Percentiles rank a stretch among this genome's conserved stretches.
phyloP scores from a whole-genome alignment of 2,888 invertebrate genomes.

The Agriopis marginaria region DNA sequence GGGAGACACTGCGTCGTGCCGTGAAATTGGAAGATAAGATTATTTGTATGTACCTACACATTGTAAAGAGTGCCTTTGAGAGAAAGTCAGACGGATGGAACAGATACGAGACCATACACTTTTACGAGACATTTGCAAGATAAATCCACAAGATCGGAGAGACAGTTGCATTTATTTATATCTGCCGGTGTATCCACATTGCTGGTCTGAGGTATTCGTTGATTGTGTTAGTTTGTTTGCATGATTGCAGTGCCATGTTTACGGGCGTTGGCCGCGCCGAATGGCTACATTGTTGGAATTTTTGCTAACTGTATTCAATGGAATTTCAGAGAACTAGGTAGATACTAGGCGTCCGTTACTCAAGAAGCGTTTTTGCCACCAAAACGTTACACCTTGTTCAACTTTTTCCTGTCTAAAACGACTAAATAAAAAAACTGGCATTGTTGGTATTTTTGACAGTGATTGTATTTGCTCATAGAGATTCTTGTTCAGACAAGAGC shows the following conservation, averaged over 20 bases:
- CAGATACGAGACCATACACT: constrained; percentile 49
- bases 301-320: constrained; percentile 38
- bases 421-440: constrained; percentile 3
- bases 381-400: constrained; percentile 15
- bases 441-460: constrained; percentile 22
- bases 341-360: constrained; percentile 3
- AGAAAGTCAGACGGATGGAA: constrained; percentile 58
- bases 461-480: constrained; percentile 15
- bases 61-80: constrained; percentile 45
- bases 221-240: constrained; percentile 74
- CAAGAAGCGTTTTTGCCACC: constrained; percentile 14
- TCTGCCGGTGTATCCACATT: constrained; percentile 64
- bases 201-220: constrained; percentile 69
- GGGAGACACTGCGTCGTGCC: constrained; percentile 47
- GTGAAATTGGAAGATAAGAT: constrained; percentile 47
- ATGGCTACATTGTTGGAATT: constrained; percentile 51
- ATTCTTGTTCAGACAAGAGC: constrained; percentile 11
- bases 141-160: constrained; percentile 65
- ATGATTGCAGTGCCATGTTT: constrained; percentile 58
- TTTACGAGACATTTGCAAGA: constrained; percentile 59
- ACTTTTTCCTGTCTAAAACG: constrained; percentile 18
- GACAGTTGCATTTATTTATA: constrained; percentile 71
- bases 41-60: constrained; percentile 29
- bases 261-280: constrained; percentile 54
- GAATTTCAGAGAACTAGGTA: constrained; percentile 20